Evolutionary conservation across 2,888 invertebrate genomes (phyloP).

Genomic region (Rotaria sp.): DNA sequence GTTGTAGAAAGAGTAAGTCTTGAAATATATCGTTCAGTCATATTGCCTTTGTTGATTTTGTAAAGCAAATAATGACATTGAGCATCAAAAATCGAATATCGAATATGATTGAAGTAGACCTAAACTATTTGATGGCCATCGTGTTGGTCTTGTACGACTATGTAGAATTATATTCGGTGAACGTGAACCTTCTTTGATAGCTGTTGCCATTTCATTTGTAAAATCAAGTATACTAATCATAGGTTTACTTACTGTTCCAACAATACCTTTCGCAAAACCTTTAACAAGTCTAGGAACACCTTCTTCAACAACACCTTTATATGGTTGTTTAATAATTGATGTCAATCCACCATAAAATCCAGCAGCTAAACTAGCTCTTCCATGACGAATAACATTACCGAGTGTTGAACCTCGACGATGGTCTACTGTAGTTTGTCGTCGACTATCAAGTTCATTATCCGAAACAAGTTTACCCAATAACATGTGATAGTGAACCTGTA

Average conservation of each 20-base stretch:
- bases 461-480: constrained; percentile 76
- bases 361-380: constrained; percentile 82
- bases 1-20: background rate
- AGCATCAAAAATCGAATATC: constrained; percentile 28
- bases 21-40: constrained; percentile 34
- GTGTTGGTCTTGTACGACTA: constrained; percentile 26
- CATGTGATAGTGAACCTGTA: constrained; percentile 77
- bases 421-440: constrained; percentile 67
- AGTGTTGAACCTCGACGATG: constrained; percentile 56
- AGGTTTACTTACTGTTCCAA: constrained; percentile 90
- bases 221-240: constrained; percentile 90
- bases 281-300: constrained; percentile 73
- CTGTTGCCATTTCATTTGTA: constrained; percentile 83
- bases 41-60: constrained; percentile 31
- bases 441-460: constrained; percentile 83
- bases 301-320: constrained; percentile 76
- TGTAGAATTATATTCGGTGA: constrained; percentile 39
- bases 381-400: constrained; percentile 74
- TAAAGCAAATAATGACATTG: constrained; percentile 34
- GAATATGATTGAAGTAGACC: constrained; percentile 26
- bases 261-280: constrained; percentile 82
- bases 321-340: constrained; percentile 80
- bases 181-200: constrained; percentile 72
- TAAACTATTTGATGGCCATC: constrained; percentile 29
- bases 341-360: constrained; percentile 82